These are phyloP conservation scores for Theretra japonica DNA, from an alignment of 2,888 invertebrate genomes.

Conservation along the genomic window DNA sequence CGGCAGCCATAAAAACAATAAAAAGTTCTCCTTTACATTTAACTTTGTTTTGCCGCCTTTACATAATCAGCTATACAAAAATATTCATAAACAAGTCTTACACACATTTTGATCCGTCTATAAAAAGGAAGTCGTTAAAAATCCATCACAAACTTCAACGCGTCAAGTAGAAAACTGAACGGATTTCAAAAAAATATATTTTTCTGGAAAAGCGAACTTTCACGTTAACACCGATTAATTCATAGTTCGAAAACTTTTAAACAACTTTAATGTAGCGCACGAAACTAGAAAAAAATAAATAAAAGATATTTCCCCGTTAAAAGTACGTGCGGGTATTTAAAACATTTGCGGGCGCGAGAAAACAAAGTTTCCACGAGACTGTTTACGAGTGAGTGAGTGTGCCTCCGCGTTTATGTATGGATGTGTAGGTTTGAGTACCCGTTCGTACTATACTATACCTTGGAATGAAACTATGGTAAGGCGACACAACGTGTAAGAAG, in stretches of 20 bases:
- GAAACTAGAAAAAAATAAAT: conserved; percentile 21
- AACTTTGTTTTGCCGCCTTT: no score
- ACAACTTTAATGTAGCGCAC: conserved; percentile 27
- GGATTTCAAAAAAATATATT: not conserved
- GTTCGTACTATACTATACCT: not conserved
- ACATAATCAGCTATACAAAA: no score
- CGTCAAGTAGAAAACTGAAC: not conserved
- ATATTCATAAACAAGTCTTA: no score
- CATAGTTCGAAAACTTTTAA: conserved; percentile 20
- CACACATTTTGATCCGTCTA: not conserved
- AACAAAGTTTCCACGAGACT: conserved; percentile 18
- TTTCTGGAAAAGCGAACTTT: conserved; percentile 9
- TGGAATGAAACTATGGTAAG: not conserved
- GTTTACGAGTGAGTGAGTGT: conserved; percentile 14
- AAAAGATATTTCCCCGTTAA: conserved; percentile 22
- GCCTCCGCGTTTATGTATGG: no score
- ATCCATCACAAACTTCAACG: conserved; percentile 3
- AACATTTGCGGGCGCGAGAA: conserved; percentile 27
- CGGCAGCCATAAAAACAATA: no score
- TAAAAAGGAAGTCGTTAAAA: conserved; percentile 3
- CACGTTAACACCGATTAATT: conserved; percentile 23
- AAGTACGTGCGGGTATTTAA: conserved; percentile 26
- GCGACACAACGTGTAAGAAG: not conserved
- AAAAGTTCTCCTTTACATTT: no score
- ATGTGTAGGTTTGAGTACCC: not conserved